A percentile compares a stretch with the other conserved stretches of the same genome.
Conservation (phyloP, 2,888 invertebrate species). For the Coremacera marginata region DNA sequence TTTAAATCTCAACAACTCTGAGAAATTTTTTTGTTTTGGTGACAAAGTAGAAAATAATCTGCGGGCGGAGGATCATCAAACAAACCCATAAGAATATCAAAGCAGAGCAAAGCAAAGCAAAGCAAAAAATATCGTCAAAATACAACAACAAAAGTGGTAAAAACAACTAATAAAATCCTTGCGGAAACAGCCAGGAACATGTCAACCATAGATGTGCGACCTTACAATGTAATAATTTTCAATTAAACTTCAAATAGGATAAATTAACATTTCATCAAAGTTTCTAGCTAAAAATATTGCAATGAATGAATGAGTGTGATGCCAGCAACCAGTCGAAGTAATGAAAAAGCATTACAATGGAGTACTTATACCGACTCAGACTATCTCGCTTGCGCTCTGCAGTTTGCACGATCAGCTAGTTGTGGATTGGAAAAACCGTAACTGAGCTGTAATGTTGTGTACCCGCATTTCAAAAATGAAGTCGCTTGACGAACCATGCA, state of each 20-base stretch:
- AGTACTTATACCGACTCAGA: neutral
- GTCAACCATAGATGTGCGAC: neutral
- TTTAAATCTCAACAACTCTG: slow-evolving; percentile 59
- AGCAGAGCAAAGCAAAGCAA: neutral
- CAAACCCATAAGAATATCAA: slow-evolving; percentile 27
- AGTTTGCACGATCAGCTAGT: slow-evolving; percentile 3
- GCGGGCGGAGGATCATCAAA: slow-evolving; percentile 59
- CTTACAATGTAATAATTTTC: slow-evolving; percentile 33
- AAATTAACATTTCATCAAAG: slow-evolving; percentile 24
- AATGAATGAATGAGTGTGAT: neutral
- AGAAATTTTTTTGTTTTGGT: slow-evolving; percentile 29
- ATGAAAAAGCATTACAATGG: neutral
- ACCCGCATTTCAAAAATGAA: neutral
- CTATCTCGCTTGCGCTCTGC: neutral
- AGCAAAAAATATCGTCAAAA: neutral
- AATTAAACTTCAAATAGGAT: slow-evolving; percentile 39
- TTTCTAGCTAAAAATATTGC: neutral
- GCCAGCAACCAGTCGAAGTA: neutral
- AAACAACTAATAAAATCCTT: neutral
- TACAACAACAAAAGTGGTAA: slow-evolving; percentile 17
- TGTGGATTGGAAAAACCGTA: slow-evolving; percentile 16
- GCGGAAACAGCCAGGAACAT: neutral
- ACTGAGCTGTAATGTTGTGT: neutral
- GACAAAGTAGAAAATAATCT: slow-evolving; percentile 54
- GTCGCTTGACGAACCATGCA: slow-evolving; percentile 16